Percentiles rank a stretch among this genome's conserved stretches.
Evolutionary conservation across 2,888 invertebrate genomes (phyloP).

Genomic region (Pediacus dermestoides): DNA sequence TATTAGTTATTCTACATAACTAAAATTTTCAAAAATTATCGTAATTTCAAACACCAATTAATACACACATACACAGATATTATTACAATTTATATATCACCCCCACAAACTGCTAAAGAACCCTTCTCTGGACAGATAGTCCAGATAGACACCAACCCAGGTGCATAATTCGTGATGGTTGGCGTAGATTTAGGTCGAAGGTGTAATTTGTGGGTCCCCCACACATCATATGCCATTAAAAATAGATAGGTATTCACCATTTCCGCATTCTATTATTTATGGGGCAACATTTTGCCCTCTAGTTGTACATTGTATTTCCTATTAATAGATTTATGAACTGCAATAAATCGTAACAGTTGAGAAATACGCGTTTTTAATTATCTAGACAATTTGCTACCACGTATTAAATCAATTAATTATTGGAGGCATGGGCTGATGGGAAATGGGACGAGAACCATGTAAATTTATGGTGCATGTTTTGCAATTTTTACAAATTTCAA

Average conservation of each 20-base stretch:
- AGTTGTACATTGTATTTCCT: neutral
- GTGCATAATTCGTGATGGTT: slow-evolving; percentile 26
- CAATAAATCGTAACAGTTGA: slow-evolving; percentile 34
- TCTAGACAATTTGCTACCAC: neutral
- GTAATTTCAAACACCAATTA: too few species aligned
- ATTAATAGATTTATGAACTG: slow-evolving; percentile 30
- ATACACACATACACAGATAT: too few species aligned
- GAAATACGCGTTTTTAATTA: slow-evolving; percentile 43
- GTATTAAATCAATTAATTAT: too few species aligned
- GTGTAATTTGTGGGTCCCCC: slow-evolving; percentile 43
- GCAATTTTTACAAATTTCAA: too few species aligned
- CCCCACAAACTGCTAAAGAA: too few species aligned
- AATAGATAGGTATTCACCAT: slow-evolving; percentile 32
- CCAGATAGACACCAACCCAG: slow-evolving; percentile 27
- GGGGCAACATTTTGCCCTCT: too few species aligned
- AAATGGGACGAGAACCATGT: too few species aligned
- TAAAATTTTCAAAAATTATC: too few species aligned
- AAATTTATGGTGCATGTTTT: too few species aligned
- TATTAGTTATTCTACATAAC: too few species aligned
- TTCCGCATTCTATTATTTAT: slow-evolving; percentile 35
- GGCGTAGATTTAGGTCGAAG: slow-evolving; percentile 42
- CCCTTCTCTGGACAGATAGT: slow-evolving; percentile 9
- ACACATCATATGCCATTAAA: slow-evolving; percentile 40
- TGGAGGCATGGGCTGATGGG: too few species aligned
- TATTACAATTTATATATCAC: neutral